Evolutionary conservation across 2,888 invertebrate species (phyloP), one percentile per base, ranked within the genome.

Genomic region (Patella caerulea): DNA sequence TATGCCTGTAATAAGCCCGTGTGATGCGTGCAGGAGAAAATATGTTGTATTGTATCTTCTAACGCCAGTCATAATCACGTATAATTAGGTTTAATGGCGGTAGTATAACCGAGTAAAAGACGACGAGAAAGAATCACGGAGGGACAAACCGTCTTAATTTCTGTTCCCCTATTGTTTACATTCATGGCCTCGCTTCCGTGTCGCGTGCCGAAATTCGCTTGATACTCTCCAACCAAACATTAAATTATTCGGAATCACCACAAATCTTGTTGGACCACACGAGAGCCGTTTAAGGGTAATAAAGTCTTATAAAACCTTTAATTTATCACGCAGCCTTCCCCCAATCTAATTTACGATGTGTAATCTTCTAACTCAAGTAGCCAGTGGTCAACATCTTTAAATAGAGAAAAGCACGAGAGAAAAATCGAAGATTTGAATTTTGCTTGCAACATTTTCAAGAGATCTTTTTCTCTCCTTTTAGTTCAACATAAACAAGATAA

Each of bases 311-410:
- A 65, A 65, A 65, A 19, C 24, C 65, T 65, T 65, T 65, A 65
- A 65, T 65, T 65, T 65, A 19, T 65, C 65, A 65, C 65, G 65
- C 65, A 65, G 45, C 45, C 24, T 24, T 11, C 65, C 19, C 24
- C 24, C 19, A 65, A 65, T 65, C 65, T 65, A 65, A 65, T 65
- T 65, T 24, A 65, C 65, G 19, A 65, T 65, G 65, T 24, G 24
- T 19, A 65, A 24, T 65, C 24, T 65, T 11, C 24, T 24, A 65
- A 65, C 65, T 65, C 24, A 45, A 45, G 45, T 45, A 45, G 45
- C 65, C 19, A 65, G 3, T 12, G 65, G 19, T 65, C 65, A 65
- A 65, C 12, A 65, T 65, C 24, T 65, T 65, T 65, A 45, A 45
- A 9, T 45, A 9, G 45, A 45, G 45, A 45, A 29, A 29, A 45